A percentile compares a stretch with the other conserved stretches of the same genome.
Conservation (phyloP, 2,797 vertebrate species). For the Rhabdophis nuchalis region DNA sequence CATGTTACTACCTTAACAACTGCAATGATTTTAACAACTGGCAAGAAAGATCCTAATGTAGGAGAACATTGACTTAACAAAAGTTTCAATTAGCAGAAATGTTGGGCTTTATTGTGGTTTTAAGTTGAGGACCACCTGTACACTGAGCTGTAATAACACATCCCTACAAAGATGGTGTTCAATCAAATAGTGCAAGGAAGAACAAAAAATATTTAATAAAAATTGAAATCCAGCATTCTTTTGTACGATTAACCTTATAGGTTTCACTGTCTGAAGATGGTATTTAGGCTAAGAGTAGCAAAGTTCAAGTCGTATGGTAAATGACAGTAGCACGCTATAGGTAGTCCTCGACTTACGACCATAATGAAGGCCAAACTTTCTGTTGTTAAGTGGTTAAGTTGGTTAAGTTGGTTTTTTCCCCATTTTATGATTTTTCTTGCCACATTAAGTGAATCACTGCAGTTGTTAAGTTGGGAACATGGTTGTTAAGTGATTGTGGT, state of each 20-base stretch:
- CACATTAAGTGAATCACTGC: neutral
- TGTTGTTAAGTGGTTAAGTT: neutral
- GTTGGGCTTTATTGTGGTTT: neutral
- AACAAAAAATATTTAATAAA: neutral
- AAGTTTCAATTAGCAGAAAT: neutral
- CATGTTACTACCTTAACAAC: neutral
- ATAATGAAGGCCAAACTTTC: neutral
- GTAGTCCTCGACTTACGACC: neutral
- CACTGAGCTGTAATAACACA: neutral
- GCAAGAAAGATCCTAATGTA: neutral
- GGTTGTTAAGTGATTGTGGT: neutral
- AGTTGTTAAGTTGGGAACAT: neutral
- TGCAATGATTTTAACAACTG: neutral
- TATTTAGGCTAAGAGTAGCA: neutral
- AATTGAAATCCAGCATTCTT: neutral
- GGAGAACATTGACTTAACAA: neutral
- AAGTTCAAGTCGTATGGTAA: conserved; percentile 5
- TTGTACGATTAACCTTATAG: neutral
- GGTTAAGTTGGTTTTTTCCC: no score
- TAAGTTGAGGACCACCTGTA: neutral
- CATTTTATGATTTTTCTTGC: neutral
- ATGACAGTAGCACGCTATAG: neutral
- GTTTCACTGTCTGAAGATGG: neutral
- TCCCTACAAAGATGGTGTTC: neutral
- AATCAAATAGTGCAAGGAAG: neutral